Evolutionary conservation across 1,140 invertebrate genomes (phyloP), one percentile per base, ranked within the genome.

Genomic region (Gonatopus flavifemur): DNA sequence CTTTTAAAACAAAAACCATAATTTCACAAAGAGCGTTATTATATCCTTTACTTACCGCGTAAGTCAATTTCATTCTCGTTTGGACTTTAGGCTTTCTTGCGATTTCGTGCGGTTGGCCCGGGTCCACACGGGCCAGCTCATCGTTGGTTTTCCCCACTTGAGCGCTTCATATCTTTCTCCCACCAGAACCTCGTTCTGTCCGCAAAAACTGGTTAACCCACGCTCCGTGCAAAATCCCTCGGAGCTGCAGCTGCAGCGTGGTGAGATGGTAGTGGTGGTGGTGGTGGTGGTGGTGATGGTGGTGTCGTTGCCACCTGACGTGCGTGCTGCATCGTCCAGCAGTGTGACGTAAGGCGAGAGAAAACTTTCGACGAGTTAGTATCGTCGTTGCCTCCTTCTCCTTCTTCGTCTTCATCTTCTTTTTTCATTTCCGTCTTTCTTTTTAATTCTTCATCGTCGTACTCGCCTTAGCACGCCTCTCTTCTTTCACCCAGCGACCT

Each of bases 131-230:
- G 18, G 15, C 7, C 38, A 10, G 13, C 20, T 16, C 20, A 13
- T 21, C 8, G 22, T 9, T 10, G 9, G 15, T 12, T 12, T 2
- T 21, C 1, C 3, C 16, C 0, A 20, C 30, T 10, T 15, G 1
- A 28, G 12, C 0, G 8, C 12, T 2, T 12, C n/a, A 7, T 6
- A 8, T 5, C 12, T 19, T 8, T 19, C 10, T 12, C 13, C 21
- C 12, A 22, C 9, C 3, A 37, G 37, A 12, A 28, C 6, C 25
- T 28, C 25, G 6, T n/a, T n/a, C n/a, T n/a, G n/a, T n/a, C 28
- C 28, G n/a, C 18, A 60, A 58, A 61, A 58, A 61, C 59, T 55
- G 55, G 56, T 58, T 52, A 61, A 53, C 55, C 56, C 48, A 58
- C 56, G 48, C 55, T 37, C 42, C 21, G 20, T 36, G 47, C 49